Percentiles rank a stretch among this genome's conserved stretches.
These are phyloP conservation scores for Octodon degus DNA, from an alignment of 2,113 vertebrate species.

Conservation along the genomic window DNA sequence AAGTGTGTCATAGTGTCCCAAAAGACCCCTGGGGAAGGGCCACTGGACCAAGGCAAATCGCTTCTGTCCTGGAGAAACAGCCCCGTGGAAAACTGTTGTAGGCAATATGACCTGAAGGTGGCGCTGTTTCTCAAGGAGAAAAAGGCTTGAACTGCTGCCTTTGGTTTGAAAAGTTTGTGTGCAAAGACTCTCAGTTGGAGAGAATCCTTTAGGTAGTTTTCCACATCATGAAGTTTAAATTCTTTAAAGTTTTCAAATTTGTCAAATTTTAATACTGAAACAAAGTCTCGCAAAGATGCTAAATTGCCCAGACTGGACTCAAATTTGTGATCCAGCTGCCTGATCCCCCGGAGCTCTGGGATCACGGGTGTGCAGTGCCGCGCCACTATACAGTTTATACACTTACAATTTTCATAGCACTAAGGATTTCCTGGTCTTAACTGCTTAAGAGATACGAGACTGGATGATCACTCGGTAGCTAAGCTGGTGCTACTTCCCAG, in stretches of 20 bases:
- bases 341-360: neutral
- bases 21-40: neutral
- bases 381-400: neutral
- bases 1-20: neutral
- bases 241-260: neutral
- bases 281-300: neutral
- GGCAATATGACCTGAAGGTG: slow-evolving; percentile 52
- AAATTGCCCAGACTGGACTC: neutral
- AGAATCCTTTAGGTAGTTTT: neutral
- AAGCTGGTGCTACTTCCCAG: neutral
- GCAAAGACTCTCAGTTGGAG: fast-evolving
- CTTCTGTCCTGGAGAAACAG: fast-evolving
- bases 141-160: fast-evolving
- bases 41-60: neutral
- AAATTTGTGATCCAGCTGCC: neutral
- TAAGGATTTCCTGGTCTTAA: neutral
- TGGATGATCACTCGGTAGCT: neutral
- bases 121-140: slow-evolving; percentile 66
- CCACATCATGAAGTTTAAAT: neutral
- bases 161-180: neutral
- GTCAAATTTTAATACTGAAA: neutral
- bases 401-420: neutral
- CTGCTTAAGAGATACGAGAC: neutral
- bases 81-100: fast-evolving
- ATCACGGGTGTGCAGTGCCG: neutral